phyloP scores from a whole-genome alignment of 2,113 vertebrate species.

The Odontophorus gujanensis region DNA sequence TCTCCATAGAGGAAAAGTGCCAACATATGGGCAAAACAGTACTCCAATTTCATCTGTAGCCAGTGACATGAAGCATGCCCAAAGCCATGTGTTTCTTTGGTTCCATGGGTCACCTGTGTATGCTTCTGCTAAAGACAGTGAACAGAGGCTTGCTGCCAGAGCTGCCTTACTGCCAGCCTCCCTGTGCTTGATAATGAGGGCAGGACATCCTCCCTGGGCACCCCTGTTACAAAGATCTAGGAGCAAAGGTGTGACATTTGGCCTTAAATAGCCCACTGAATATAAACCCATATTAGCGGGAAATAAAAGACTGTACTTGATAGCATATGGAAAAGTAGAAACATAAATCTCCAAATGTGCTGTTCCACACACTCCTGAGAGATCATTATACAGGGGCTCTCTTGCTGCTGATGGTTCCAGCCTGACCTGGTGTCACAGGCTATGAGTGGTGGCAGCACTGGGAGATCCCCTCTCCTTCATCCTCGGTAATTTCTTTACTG shows the following conservation, averaged over 20 bases:
- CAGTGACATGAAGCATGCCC: background rate
- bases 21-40: background rate
- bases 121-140: background rate
- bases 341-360: background rate
- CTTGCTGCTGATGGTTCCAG: background rate
- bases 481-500: background rate
- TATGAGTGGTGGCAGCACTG: background rate
- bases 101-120: background rate
- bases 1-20: background rate
- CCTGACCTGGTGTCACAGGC: background rate
- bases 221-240: background rate
- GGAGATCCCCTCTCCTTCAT: background rate
- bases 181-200: fast-evolving
- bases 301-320: slow-evolving; percentile 20
- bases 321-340: slow-evolving; percentile 16
- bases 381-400: background rate
- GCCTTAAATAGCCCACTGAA: slow-evolving; percentile 8
- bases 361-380: background rate
- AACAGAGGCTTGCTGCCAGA: background rate
- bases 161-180: background rate
- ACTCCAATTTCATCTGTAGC: background rate
- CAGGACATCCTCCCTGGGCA: background rate
- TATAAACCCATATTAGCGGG: background rate
- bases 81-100: background rate
- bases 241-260: slow-evolving; percentile 4